Conservation (phyloP, 1,140 invertebrate species). For the Caenorhabditis remanei region DNA sequence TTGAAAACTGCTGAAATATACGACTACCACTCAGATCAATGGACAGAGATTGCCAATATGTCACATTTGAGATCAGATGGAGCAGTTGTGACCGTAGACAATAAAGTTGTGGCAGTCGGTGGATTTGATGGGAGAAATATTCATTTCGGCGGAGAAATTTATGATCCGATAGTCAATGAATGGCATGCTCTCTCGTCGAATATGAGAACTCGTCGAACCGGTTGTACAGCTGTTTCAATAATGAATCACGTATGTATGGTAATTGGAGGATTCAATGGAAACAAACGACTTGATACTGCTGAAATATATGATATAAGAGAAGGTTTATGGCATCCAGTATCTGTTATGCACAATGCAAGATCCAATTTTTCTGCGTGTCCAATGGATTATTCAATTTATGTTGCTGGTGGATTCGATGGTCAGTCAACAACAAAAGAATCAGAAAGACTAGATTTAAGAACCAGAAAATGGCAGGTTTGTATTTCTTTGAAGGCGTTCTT, state of each 20-base stretch:
- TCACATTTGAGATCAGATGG: conserved; percentile 35
- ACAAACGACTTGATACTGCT: conserved; percentile 28
- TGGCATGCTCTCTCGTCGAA: conserved; percentile 42
- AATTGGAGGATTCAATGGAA: conserved; percentile 56
- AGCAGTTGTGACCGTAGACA: conserved; percentile 26
- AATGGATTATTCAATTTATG: conserved; percentile 51
- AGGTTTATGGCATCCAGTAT: conserved; percentile 50
- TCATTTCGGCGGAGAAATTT: conserved; percentile 41
- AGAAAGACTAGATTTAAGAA: conserved; percentile 30
- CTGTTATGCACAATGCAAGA: conserved; percentile 29
- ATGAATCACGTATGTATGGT: conserved; percentile 24
- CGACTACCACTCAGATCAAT: not conserved
- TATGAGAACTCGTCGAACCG: conserved; percentile 46
- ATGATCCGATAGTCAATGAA: conserved; percentile 6
- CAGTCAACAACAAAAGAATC: conserved; percentile 25
- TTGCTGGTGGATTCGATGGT: conserved; percentile 56
- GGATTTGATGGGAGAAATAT: conserved; percentile 55
- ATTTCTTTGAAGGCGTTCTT: not conserved
- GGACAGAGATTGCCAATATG: conserved; percentile 45
- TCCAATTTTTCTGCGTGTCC: conserved; percentile 31
- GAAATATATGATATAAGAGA: conserved; percentile 58
- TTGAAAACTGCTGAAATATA: conserved; percentile 30
- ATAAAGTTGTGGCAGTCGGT: conserved; percentile 38
- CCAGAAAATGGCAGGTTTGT: conserved; percentile 32
- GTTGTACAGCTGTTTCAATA: conserved; percentile 22